A percentile compares a stretch with the other conserved stretches of the same genome.
These are phyloP conservation scores for Motacilla alba DNA, from an alignment of 2,113 vertebrate species.

Conservation along the genomic window DNA sequence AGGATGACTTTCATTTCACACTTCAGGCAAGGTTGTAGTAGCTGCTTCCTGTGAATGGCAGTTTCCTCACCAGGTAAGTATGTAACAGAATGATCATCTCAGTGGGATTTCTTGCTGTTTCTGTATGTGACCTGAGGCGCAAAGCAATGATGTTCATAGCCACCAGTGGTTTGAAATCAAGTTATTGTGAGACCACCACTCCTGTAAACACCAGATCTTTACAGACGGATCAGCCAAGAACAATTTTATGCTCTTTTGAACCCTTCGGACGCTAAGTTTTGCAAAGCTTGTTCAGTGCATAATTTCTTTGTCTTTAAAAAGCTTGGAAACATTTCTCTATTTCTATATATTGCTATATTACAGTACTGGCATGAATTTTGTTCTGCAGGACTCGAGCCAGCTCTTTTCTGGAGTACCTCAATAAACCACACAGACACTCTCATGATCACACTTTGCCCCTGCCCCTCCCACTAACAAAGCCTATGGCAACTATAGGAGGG, in stretches of 20 bases:
- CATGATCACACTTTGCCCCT: background rate
- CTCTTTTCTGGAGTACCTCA: background rate
- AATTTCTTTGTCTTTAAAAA: background rate
- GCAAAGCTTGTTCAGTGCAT: background rate
- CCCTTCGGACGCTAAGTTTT: background rate
- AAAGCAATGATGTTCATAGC: background rate
- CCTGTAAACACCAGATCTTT: background rate
- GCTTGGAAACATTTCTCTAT: background rate
- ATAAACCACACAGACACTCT: background rate
- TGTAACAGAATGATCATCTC: background rate
- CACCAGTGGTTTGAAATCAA: background rate
- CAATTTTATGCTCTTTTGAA: background rate
- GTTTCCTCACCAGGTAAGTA: background rate
- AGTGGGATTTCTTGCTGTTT: background rate
- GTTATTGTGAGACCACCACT: background rate
- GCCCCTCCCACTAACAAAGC: background rate
- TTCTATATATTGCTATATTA: background rate
- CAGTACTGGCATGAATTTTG: background rate
- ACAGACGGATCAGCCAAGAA: background rate
- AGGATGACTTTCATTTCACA: background rate
- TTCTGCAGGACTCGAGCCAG: background rate
- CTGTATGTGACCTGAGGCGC: background rate
- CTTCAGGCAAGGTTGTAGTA: background rate
- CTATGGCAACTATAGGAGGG: background rate
- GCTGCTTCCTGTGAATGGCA: background rate